A percentile compares a stretch with the other conserved stretches of the same genome.
Evolutionary conservation across 2,888 invertebrate species (phyloP).

Genomic region (Agrilus cyanescens): DNA sequence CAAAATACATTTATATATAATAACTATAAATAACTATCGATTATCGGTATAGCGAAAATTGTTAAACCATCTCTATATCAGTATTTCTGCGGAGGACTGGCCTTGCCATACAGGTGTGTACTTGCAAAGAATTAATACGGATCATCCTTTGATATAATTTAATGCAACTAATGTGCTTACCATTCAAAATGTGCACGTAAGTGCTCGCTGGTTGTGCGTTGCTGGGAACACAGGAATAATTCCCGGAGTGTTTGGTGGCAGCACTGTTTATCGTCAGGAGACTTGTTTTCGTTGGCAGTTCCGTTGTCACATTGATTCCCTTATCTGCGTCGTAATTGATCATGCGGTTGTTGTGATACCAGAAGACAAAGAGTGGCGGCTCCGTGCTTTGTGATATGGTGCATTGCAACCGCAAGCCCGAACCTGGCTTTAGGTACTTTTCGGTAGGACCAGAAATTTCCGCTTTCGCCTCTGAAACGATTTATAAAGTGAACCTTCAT

Average conservation of each 20-base stretch:
- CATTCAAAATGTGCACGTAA: conserved; percentile 81
- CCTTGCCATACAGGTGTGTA: too few relatives aligned
- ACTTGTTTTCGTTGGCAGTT: conserved; percentile 56
- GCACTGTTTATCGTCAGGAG: conserved; percentile 47
- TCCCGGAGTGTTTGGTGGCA: conserved; percentile 67
- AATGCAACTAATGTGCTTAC: conserved; percentile 38
- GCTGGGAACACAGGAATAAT: conserved; percentile 81
- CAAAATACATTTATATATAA: too few relatives aligned
- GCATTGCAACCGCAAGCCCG: conserved; percentile 69
- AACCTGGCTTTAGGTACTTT: conserved; percentile 79
- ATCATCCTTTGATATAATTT: too few relatives aligned
- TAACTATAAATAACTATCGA: too few relatives aligned
- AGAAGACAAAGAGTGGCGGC: conserved; percentile 71
- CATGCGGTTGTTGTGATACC: conserved; percentile 85
- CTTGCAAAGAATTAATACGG: too few relatives aligned
- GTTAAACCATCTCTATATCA: too few relatives aligned
- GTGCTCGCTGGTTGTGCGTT: conserved; percentile 81
- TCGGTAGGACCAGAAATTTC: conserved; percentile 78
- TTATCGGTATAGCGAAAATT: too few relatives aligned
- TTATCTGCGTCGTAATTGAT: conserved; percentile 82
- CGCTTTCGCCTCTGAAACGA: conserved; percentile 65
- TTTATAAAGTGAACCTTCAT: neutral
- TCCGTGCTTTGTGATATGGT: conserved; percentile 75
- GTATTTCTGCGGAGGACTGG: too few relatives aligned
- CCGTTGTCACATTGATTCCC: conserved; percentile 78